phyloP scores from a whole-genome alignment of 2,113 vertebrate genomes.

The Rhinoderma darwinii region DNA sequence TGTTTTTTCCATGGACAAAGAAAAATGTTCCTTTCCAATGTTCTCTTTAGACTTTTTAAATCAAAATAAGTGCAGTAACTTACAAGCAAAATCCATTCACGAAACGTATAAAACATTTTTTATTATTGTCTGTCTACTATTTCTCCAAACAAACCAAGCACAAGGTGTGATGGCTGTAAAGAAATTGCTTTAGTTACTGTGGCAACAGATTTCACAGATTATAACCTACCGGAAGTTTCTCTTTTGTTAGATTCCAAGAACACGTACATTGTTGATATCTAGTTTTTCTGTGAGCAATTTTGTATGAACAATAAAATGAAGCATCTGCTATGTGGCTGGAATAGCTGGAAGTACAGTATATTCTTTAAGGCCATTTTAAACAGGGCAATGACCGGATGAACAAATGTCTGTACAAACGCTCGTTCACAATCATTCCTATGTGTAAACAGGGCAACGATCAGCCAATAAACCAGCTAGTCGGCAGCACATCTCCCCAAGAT shows the following conservation, averaged over 20 bases:
- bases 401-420: no score
- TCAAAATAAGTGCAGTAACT: slow-evolving; percentile 2
- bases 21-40: not conserved
- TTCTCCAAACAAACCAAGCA: slow-evolving; percentile 45
- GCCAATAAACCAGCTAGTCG: no score
- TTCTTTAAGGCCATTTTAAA: not conserved
- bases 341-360: slow-evolving; percentile 6
- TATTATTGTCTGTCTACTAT: slow-evolving; percentile 42
- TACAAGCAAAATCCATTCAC: slow-evolving; percentile 21
- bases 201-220: slow-evolving; percentile 45
- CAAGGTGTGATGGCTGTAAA: slow-evolving; percentile 36
- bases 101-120: slow-evolving; percentile 16
- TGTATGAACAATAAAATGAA: slow-evolving; percentile 36
- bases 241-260: slow-evolving; percentile 49
- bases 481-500: no score
- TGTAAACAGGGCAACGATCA: no score
- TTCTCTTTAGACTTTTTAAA: slow-evolving; percentile 7
- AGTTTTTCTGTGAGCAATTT: slow-evolving; percentile 28
- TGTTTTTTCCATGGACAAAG: not conserved
- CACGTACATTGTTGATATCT: slow-evolving; percentile 33
- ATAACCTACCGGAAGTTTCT: slow-evolving; percentile 39
- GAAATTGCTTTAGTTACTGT: slow-evolving; percentile 50
- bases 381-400: no score
- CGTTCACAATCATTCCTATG: no score
- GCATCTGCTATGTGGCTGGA: not conserved